Base-by-base conservation (phyloP, 2,113 vertebrate species). In the Solea senegalensis region DNA sequence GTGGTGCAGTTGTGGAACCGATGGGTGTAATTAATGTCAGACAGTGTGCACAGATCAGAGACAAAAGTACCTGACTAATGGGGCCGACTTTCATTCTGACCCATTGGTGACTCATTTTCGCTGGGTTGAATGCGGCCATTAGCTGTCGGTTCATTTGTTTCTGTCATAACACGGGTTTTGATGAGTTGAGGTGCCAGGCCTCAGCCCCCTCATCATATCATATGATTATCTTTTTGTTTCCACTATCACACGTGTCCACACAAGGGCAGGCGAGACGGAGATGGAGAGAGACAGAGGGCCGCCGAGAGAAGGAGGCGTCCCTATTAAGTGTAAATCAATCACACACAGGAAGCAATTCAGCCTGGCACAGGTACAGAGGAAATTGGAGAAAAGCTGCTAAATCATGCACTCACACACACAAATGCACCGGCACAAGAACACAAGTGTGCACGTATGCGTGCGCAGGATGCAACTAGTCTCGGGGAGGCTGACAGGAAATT, bases 281-380 rank as follows among this genome's bases (percentile, higher is more conserved):
- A 7, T 56, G 65, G 16, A 62, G 27, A 16, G 62, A 61, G 40
- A 64, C 39, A 11, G 61, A 61, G 52, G 44, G 15, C n/a, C 21
- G 58, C 11, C 51, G 34, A 7, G 34, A 49, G 45, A 65, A 12
- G 56, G 48, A 70, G 60, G 55, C 60, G 66, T 74, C 70, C 26
- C 53, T 69, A 78, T 78, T 75, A 78, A 78, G 69, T 58, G 72
- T 80, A 71, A 87, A 89, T 91, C 87, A 90, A 89, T 90, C 88
- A 88, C 61, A 57, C 5, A 46, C 75, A 84, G 86, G 84, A 92
- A 90, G 84, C 82, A 81, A 84, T 86, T 76, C 69, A 69, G 72
- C 0, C 72, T 50, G 69, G 69, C 63, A 85, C 72, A 86, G 88
- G 84, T 88, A 81, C 67, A 78, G 67, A 89, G 89, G 88, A 90